Percentiles rank a stretch among this genome's conserved stretches.
Evolutionary conservation across 1,140 invertebrate genomes (phyloP).

Genomic region (Acromyrmex charruanus): DNA sequence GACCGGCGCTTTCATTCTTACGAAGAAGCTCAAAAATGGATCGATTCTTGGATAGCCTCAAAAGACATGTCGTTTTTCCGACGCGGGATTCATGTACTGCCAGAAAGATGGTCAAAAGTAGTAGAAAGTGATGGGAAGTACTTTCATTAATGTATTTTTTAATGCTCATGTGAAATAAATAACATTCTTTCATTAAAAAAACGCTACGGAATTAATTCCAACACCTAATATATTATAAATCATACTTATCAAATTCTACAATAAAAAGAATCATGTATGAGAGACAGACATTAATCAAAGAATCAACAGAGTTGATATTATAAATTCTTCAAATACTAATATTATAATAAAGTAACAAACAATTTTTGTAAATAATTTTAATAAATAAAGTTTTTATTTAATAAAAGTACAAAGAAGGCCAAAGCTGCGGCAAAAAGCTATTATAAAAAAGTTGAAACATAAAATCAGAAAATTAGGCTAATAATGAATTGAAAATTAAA

Average conservation of each 20-base stretch:
- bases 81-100: too few species aligned
- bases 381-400: background rate
- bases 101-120: too few species aligned
- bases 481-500: background rate
- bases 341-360: background rate
- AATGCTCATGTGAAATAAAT: too few species aligned
- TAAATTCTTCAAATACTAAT: conserved; percentile 8
- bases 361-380: conserved; percentile 8
- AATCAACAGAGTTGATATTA: background rate
- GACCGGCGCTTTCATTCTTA: too few species aligned
- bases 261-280: background rate
- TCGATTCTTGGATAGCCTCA: too few species aligned
- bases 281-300: background rate
- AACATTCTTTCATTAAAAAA: too few species aligned
- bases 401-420: background rate
- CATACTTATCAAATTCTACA: background rate
- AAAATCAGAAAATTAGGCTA: background rate
- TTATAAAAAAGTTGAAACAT: background rate
- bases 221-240: background rate
- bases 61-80: too few species aligned
- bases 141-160: too few species aligned
- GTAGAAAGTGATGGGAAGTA: too few species aligned
- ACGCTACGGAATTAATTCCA: too few species aligned
- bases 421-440: background rate
- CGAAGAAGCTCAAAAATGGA: too few species aligned